Conservation (phyloP, 2,113 vertebrate species). For the Camelus dromedarius region DNA sequence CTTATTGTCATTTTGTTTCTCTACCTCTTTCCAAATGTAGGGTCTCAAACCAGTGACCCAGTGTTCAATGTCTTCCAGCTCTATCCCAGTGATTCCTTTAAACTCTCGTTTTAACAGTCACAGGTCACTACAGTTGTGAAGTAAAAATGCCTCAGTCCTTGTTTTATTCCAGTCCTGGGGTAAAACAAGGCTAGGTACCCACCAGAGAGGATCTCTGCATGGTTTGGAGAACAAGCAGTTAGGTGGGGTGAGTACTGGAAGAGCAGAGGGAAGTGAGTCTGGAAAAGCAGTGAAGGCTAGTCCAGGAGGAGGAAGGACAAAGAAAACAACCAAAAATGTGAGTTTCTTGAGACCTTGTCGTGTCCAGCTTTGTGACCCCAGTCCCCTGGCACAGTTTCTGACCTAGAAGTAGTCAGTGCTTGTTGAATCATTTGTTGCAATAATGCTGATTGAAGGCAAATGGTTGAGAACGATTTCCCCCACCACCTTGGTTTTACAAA, state of each 20-base stretch:
- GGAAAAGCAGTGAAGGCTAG: background rate
- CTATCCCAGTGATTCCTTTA: background rate
- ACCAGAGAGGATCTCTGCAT: background rate
- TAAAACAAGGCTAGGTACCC: background rate
- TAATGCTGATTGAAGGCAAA: constrained; percentile 19
- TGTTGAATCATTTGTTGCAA: background rate
- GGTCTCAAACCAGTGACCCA: background rate
- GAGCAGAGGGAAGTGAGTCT: background rate
- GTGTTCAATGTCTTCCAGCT: background rate
- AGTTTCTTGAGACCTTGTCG: background rate
- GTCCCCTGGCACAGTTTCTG: background rate
- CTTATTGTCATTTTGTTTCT: background rate
- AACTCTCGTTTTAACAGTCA: background rate
- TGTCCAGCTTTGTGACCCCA: background rate
- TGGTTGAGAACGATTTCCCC: constrained; percentile 28
- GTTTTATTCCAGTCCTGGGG: background rate
- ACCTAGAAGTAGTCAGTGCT: background rate
- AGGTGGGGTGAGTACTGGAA: background rate
- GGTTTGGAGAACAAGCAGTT: background rate
- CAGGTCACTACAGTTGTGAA: background rate
- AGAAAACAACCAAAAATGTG: background rate
- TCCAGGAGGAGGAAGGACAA: background rate
- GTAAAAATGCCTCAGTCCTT: background rate
- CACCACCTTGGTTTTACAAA: background rate
- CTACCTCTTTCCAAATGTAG: background rate